Evolutionary conservation across 2,113 vertebrate genomes (phyloP).

Genomic region (Apistogramma diplotaenia): DNA sequence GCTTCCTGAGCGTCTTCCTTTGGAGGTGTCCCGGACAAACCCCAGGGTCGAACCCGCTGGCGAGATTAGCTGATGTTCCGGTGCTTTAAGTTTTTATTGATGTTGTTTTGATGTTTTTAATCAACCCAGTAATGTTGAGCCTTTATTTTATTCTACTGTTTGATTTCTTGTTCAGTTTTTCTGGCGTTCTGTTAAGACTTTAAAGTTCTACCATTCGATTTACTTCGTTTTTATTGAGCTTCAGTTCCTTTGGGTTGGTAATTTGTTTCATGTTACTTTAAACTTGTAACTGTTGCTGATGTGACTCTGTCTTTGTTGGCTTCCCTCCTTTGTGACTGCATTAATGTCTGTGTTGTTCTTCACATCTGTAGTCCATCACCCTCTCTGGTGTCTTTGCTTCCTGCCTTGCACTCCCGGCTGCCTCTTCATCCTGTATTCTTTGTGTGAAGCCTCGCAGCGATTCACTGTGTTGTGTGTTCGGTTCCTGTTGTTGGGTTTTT

Average conservation of each 20-base stretch:
- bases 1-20: no score
- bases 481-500: no score
- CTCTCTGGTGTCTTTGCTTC: neutral
- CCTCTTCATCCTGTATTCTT: neutral
- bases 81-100: no score
- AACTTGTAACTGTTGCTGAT: neutral
- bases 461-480: neutral
- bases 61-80: no score
- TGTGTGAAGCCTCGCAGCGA: neutral
- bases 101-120: neutral
- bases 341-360: neutral
- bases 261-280: neutral
- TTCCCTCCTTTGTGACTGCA: rapidly evolving
- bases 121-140: neutral
- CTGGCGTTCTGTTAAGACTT: neutral
- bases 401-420: neutral
- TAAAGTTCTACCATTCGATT: neutral
- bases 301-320: neutral
- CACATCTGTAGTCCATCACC: neutral
- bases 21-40: no score
- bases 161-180: neutral
- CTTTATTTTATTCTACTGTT: neutral
- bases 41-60: no score
- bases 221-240: neutral
- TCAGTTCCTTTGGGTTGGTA: neutral